Evolutionary conservation across 2,113 vertebrate genomes (phyloP), one percentile per base, ranked within the genome.

Genomic region (Lamprologus callipterus): DNA sequence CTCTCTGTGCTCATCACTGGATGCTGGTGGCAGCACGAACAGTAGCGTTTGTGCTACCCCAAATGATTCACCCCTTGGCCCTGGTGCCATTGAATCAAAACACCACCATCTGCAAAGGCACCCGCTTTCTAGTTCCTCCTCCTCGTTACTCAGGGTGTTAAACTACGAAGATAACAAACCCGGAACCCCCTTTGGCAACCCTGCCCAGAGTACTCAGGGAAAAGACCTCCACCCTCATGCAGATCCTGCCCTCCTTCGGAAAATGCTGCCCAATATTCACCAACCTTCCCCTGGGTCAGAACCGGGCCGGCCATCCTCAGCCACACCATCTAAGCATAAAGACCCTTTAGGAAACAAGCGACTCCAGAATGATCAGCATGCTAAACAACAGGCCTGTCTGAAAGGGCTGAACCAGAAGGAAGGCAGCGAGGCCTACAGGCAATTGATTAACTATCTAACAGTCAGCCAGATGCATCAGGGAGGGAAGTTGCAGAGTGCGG

Each of bases 1-100:
- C 73, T 99, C 98, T 40, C 96, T 98, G 86, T 97, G 97, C 91
- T 99, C 98, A 10, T 99, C 98, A 1, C 94, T 98, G 87, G 98
- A 99, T n/a, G 98, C 97, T 6, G 97, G 97, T 42, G 98, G 98
- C 79, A 98, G 97, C 95, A 97, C 97, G 0, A 97, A 97, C 87
- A 98, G 97, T 78, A 97, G 97, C 79, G 92, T 96, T 0, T 98
- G 97, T 49, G 97, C 96, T 88, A 98, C 98, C 0, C 98, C 97
- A 0, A 95, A 96, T 6, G 98, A 99, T 91, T 98, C 98, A 2
- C 97, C 97, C 0, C 97, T 97, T 63, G 98, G 97, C 90, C 88
- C 87, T 1, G 81, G 82, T 7, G 68, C 85, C 0, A 54, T 82
- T 12, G 91, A 95, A 82, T 85, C 93, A 5, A 94, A 92, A 60